Conservation (phyloP, 92 coral and sea anemone genomes). For the Heliopora coerulea region DNA sequence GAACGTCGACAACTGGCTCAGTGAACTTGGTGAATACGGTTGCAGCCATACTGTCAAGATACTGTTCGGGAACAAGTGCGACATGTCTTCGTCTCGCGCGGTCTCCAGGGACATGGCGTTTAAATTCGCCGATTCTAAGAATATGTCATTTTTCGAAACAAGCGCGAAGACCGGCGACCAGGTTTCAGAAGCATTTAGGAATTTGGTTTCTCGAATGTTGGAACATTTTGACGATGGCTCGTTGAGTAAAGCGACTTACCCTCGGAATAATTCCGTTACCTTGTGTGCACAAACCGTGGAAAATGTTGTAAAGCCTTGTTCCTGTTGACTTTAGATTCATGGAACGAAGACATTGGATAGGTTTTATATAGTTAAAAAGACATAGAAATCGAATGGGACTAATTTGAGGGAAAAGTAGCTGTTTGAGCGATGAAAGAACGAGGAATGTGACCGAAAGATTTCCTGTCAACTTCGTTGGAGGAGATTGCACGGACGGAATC, state of each 20-base stretch:
- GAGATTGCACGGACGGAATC: too few relatives aligned
- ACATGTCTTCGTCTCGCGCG: conserved; percentile 72
- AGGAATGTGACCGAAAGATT: too few relatives aligned
- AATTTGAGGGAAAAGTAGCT: too few relatives aligned
- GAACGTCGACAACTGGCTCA: conserved; percentile 86
- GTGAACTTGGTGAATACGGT: conserved; percentile 82
- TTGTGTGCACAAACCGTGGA: too few relatives aligned
- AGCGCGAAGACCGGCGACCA: conserved; percentile 81
- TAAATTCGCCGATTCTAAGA: conserved; percentile 80
- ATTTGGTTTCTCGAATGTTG: conserved; percentile 50
- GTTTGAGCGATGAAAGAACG: too few relatives aligned
- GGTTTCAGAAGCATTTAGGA: conserved; percentile 79
- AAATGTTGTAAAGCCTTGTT: too few relatives aligned
- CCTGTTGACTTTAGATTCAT: too few relatives aligned
- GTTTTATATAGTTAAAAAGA: too few relatives aligned
- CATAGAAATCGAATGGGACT: too few relatives aligned
- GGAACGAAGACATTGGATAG: too few relatives aligned
- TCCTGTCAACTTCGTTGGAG: too few relatives aligned
- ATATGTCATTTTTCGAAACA: conserved; percentile 92
- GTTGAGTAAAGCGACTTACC: neutral
- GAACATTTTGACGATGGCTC: conserved; percentile 1
- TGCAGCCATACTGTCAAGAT: conserved; percentile 75
- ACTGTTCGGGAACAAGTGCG: conserved; percentile 96
- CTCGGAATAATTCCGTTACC: neutral
- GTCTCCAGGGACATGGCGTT: conserved; percentile 72